These are phyloP conservation scores for Poecilia latipinna DNA, from an alignment of 2,113 vertebrate species.

Conservation along the genomic window DNA sequence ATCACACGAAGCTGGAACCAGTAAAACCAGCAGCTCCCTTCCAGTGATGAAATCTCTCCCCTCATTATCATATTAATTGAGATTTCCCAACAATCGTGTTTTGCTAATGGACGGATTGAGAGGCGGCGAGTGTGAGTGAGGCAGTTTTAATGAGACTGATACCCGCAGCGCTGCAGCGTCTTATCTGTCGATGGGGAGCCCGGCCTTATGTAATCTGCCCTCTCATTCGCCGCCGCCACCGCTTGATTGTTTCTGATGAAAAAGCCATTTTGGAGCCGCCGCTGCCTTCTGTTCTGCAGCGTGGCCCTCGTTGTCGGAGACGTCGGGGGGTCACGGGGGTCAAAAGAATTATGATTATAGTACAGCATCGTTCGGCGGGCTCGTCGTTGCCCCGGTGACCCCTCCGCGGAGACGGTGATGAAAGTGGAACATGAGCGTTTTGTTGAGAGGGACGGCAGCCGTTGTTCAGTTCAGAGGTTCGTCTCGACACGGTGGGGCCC, in stretches of 20 bases:
- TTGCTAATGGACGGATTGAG: slow-evolving; percentile 50
- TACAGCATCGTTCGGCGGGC: slow-evolving; percentile 67
- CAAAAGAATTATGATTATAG: slow-evolving; percentile 80
- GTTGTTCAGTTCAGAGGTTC: slow-evolving; percentile 29
- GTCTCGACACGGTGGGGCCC: slow-evolving; percentile 33
- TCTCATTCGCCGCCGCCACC: slow-evolving; percentile 69
- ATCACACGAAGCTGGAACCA: neutral
- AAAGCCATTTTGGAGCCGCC: slow-evolving; percentile 77
- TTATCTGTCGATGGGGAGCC: slow-evolving; percentile 34
- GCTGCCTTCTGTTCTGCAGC: slow-evolving; percentile 69
- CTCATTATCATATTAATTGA: slow-evolving; percentile 78
- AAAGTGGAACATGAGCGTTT: slow-evolving; percentile 36
- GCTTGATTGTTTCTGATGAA: slow-evolving; percentile 84
- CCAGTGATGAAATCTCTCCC: slow-evolving; percentile 25
- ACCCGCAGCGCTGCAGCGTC: neutral
- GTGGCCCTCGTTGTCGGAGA: slow-evolving; percentile 73
- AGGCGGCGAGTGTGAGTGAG: slow-evolving; percentile 34
- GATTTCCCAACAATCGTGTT: slow-evolving; percentile 53
- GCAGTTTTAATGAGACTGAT: slow-evolving; percentile 43
- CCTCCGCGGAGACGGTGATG: slow-evolving; percentile 57
- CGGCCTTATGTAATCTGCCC: slow-evolving; percentile 66
- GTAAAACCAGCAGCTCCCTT: neutral
- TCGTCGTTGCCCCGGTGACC: slow-evolving; percentile 78
- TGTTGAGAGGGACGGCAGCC: slow-evolving; percentile 42
- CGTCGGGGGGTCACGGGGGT: slow-evolving; percentile 73